Evolutionary conservation across 2,797 vertebrate genomes (phyloP).

Genomic region (Uromys caudimaculatus): DNA sequence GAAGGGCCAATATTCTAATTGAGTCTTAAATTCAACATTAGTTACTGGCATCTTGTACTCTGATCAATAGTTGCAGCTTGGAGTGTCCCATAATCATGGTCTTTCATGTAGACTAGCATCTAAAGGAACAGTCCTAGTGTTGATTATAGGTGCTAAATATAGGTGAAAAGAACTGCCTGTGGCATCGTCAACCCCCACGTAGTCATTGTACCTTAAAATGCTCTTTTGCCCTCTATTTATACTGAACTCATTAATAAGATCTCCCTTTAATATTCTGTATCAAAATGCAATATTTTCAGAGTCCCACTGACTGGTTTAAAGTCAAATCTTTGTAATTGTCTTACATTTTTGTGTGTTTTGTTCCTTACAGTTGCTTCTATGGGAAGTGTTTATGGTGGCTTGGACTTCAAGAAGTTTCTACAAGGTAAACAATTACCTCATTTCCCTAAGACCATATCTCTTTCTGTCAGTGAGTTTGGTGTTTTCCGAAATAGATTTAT

Average conservation of each 20-base stretch:
- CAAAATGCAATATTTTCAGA: constrained; percentile 40
- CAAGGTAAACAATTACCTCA: constrained; percentile 77
- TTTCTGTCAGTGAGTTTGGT: constrained; percentile 40
- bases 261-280: constrained; percentile 28
- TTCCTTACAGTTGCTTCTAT: constrained; percentile 74
- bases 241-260: constrained; percentile 25
- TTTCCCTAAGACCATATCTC: neutral
- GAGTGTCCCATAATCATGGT: constrained; percentile 35
- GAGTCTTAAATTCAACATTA: neutral
- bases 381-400: constrained; percentile 46
- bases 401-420: constrained; percentile 70
- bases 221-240: neutral
- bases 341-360: constrained; percentile 46
- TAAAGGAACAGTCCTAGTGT: constrained; percentile 19
- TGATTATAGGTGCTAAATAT: constrained; percentile 20
- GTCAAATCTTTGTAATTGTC: constrained; percentile 44
- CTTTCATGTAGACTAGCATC: constrained; percentile 2
- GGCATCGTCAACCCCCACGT: neutral
- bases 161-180: constrained; percentile 44
- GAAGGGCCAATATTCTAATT: constrained; percentile 30
- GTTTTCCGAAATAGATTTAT: constrained; percentile 62
- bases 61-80: constrained; percentile 1
- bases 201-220: neutral
- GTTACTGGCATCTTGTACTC: neutral
- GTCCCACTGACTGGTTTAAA: constrained; percentile 41